Conservation (phyloP, 2,113 vertebrate species). For the Amphilophus citrinellus region DNA sequence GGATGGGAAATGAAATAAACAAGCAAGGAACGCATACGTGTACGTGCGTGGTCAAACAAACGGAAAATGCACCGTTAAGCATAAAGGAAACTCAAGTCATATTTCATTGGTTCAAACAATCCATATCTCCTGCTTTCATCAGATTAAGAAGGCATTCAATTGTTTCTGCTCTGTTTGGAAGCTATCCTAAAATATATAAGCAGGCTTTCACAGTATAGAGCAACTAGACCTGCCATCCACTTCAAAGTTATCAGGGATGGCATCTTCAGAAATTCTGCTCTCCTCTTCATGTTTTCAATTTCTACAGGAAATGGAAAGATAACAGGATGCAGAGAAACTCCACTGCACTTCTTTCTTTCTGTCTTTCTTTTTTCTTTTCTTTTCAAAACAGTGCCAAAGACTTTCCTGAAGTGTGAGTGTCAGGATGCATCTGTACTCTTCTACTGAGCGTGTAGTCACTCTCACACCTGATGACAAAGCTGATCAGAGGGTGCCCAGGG, state of each 20-base stretch:
- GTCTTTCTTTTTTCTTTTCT: background rate
- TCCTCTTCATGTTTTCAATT: conserved; percentile 13
- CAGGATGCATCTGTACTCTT: conserved; percentile 28
- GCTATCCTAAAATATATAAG: conserved; percentile 2
- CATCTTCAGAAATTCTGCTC: conserved; percentile 3
- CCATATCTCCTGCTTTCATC: background rate
- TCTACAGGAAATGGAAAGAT: background rate
- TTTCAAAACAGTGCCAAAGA: conserved; percentile 3
- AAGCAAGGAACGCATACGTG: background rate
- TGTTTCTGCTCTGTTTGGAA: background rate
- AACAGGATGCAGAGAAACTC: background rate
- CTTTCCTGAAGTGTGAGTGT: conserved; percentile 36
- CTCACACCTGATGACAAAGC: conserved; percentile 73
- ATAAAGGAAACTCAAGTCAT: background rate
- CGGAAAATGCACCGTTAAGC: conserved; percentile 1
- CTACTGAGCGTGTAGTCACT: conserved; percentile 51
- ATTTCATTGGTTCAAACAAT: background rate
- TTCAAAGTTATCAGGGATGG: conserved; percentile 9
- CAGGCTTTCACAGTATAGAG: background rate
- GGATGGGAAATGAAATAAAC: conserved; percentile 55
- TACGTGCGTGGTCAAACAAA: conserved; percentile 41
- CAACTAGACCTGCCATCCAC: background rate
- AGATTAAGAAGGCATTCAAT: background rate
- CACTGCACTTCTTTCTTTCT: background rate
- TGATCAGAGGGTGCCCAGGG: conserved; percentile 71